phyloP scores from a whole-genome alignment of 2,888 invertebrate genomes.

The Stenodera caucasica region DNA sequence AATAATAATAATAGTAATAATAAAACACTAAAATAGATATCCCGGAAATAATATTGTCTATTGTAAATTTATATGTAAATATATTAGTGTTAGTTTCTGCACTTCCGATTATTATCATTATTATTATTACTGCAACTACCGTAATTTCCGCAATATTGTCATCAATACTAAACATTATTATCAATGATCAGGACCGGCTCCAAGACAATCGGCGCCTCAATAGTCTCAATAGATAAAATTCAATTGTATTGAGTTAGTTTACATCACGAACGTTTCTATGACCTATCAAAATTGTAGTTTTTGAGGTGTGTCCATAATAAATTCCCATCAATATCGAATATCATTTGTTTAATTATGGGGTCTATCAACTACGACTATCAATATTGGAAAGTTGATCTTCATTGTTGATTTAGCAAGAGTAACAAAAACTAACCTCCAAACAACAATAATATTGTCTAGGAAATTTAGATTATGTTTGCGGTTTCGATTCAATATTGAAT shows the following conservation, averaged over 20 bases:
- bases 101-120: not conserved
- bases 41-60: not conserved
- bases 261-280: too few relatives aligned
- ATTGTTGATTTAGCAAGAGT: not conserved
- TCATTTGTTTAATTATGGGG: constrained; percentile 3
- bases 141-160: not conserved
- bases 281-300: too few relatives aligned
- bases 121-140: not conserved
- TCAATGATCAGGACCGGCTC: not conserved
- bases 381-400: constrained; percentile 5
- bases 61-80: not conserved
- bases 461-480: not conserved
- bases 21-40: not conserved
- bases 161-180: not conserved
- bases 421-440: not conserved
- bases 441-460: not conserved
- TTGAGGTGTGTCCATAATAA: not conserved
- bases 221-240: too few relatives aligned
- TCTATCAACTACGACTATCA: not conserved
- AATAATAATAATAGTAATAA: not conserved
- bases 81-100: constrained; percentile 5
- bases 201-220: too few relatives aligned
- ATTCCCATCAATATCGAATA: not conserved
- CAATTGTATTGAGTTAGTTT: too few relatives aligned
- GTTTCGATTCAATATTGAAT: not conserved